Evolutionary conservation across 2,888 invertebrate species (phyloP).

Genomic region (Adineta ricciae): DNA sequence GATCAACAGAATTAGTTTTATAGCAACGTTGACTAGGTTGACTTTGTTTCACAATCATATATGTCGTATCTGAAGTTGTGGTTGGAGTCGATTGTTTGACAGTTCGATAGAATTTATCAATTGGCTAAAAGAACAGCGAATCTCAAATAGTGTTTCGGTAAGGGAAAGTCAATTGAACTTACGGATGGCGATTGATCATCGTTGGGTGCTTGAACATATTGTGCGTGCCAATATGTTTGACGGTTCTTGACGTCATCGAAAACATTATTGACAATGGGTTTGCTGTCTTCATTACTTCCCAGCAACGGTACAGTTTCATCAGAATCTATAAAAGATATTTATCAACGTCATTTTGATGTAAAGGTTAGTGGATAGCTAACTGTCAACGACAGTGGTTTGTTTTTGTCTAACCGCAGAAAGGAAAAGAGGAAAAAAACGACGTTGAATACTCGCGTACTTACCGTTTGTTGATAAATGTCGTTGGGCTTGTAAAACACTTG

Average conservation of each 20-base stretch:
- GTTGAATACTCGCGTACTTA: background rate
- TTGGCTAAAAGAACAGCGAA: background rate
- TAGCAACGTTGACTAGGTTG: constrained; percentile 6
- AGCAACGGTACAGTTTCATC: background rate
- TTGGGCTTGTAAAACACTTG: constrained; percentile 20
- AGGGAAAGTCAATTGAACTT: background rate
- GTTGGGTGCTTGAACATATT: constrained; percentile 19
- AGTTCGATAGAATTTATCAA: background rate
- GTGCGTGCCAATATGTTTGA: constrained; percentile 8
- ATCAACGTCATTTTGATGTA: background rate
- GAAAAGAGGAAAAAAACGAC: background rate
- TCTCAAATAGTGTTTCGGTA: background rate
- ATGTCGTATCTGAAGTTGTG: background rate
- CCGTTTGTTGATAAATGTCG: background rate
- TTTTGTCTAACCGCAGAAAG: background rate
- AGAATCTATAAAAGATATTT: background rate
- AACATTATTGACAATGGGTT: background rate
- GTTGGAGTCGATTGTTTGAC: background rate
- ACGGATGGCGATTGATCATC: background rate
- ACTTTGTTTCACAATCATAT: constrained; percentile 5
- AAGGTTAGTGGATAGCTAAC: background rate
- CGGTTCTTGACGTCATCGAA: constrained; percentile 7
- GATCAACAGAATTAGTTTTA: background rate
- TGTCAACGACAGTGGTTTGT: background rate
- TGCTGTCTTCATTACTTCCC: background rate